Conservation (phyloP, 2,888 invertebrate genomes). For the Chrysodeixis includens region DNA sequence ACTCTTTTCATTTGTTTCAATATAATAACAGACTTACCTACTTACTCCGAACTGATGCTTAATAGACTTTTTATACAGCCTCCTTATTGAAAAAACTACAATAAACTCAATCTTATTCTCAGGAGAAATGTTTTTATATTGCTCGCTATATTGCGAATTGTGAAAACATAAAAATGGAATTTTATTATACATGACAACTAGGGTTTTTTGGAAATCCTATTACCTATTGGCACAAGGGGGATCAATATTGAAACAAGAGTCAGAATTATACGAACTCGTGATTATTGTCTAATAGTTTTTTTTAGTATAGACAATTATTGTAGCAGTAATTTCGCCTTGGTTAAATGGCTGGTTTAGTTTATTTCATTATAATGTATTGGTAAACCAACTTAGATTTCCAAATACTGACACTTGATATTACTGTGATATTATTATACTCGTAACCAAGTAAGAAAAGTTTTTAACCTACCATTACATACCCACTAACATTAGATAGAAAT, state of each 20-base stretch:
- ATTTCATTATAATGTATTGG: no score
- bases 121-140: constrained; percentile 13
- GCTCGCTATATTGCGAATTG: constrained; percentile 13
- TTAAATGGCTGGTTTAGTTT: no score
- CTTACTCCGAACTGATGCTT: not conserved
- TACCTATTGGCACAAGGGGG: constrained; percentile 18
- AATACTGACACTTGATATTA: no score
- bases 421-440: no score
- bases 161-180: constrained; percentile 27
- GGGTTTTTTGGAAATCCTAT: constrained; percentile 31
- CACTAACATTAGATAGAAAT: no score
- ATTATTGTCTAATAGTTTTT: not conserved
- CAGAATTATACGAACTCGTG: constrained; percentile 3
- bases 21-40: not conserved
- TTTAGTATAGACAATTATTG: no score
- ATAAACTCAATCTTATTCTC: not conserved
- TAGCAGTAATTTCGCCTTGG: no score
- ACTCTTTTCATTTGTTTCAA: not conserved
- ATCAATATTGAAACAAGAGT: not conserved
- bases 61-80: not conserved
- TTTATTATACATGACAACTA: constrained; percentile 28
- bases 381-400: no score
- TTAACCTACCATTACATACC: no score
- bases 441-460: no score
- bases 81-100: not conserved